A percentile compares a stretch with the other conserved stretches of the same genome.
Conservation (phyloP, 2,113 vertebrate genomes). For the Sinocyclocheilus anophthalmus region DNA sequence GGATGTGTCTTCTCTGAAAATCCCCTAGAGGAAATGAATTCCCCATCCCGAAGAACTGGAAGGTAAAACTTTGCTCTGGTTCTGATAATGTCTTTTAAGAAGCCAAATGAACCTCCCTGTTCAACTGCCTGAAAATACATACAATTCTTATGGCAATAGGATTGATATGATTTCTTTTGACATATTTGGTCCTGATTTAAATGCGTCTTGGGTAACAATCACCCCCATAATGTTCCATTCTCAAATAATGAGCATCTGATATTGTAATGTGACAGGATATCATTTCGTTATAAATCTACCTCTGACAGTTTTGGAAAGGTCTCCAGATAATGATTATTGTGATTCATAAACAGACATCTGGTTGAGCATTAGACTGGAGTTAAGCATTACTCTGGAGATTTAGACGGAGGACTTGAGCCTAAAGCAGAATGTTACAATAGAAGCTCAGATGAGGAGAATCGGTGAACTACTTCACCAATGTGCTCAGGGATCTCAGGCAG, state of each 20-base stretch:
- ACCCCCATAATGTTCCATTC: slow-evolving; percentile 12
- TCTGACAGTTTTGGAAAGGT: slow-evolving; percentile 31
- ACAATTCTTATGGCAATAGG: not conserved
- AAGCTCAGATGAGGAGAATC: slow-evolving; percentile 24
- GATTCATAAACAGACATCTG: slow-evolving; percentile 34
- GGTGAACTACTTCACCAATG: slow-evolving; percentile 21
- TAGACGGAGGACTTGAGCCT: slow-evolving; percentile 10
- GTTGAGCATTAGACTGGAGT: slow-evolving; percentile 17
- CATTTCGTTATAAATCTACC: slow-evolving; percentile 24
- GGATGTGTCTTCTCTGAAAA: slow-evolving; percentile 12
- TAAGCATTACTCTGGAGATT: not conserved
- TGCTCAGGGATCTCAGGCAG: slow-evolving; percentile 33
- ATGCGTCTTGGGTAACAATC: not conserved
- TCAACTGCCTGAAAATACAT: not conserved
- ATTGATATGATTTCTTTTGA: slow-evolving; percentile 5
- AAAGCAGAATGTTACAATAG: slow-evolving; percentile 6
- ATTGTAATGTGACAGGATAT: slow-evolving; percentile 21
- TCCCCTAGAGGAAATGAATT: slow-evolving; percentile 52
- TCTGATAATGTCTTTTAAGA: slow-evolving; percentile 47
- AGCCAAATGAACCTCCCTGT: not conserved
- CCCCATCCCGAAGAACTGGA: not conserved
- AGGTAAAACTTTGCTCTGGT: not conserved
- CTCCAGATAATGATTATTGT: slow-evolving; percentile 38
- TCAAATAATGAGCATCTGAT: slow-evolving; percentile 26
- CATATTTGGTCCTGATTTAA: slow-evolving; percentile 13